Evolutionary conservation across 1,140 invertebrate species (phyloP), one percentile per base, ranked within the genome.

Genomic region (Penaeus vannamei): DNA sequence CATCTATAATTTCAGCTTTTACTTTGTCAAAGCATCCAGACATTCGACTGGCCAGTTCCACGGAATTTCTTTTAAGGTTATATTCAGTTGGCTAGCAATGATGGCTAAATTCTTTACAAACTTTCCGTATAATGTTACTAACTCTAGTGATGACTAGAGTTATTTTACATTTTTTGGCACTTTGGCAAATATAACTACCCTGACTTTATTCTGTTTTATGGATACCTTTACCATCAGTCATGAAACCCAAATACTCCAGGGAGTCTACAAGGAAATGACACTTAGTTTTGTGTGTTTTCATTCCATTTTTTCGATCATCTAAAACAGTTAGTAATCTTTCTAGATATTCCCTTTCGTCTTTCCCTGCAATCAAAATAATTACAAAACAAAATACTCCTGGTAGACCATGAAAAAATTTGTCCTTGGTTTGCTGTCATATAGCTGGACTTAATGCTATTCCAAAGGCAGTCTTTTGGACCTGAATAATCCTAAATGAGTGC

Each of bases 311-410:
- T n/a, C n/a, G n/a, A n/a, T n/a, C n/a, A n/a, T n/a, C 72, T 77
- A 77, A 77, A n/a, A n/a, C n/a, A n/a, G n/a, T n/a, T n/a, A n/a
- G n/a, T n/a, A n/a, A n/a, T n/a, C n/a, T n/a, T n/a, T 26, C 12
- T 26, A 19, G 14, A 77, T 26, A 17, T 17, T 19, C 17, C 72
- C 14, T 61, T 85, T 66, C 64, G 42, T 69, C 61, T 69, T 69
- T 36, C 22, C 64, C 64, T 32, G 84, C n/a, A 84, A 46, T 84
- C 17, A 61, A n/a, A 85, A 12, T 29, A 12, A 26, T 77, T 77
- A 77, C 79, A 81, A 81, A 81, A 26, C 79, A 81, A 81, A 81
- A 81, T 20, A 46, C 53, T 42, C 79, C 79, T 42, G 79, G 79
- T 46, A 42, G 36, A 53, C 79, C 79, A 14, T 22, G 36, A 36